These are phyloP conservation scores for Actenoides hombroni DNA, from an alignment of 2,113 vertebrate genomes.

Conservation along the genomic window DNA sequence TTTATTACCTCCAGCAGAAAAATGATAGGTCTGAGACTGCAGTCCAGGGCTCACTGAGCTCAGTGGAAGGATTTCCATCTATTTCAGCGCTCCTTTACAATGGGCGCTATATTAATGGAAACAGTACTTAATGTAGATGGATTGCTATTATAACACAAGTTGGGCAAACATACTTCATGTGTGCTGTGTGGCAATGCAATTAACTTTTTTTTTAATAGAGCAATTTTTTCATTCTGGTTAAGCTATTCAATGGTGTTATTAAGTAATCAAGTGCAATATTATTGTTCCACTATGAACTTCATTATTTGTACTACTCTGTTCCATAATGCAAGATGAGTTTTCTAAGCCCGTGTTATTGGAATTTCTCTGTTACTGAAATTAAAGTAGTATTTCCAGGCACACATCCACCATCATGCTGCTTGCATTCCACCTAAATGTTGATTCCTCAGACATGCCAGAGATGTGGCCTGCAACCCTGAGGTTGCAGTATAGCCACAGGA, in stretches of 20 bases:
- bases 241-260: background rate
- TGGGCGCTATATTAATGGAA: rapidly evolving
- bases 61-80: background rate
- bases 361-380: background rate
- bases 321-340: background rate
- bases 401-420: background rate
- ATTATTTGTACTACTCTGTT: background rate
- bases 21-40: background rate
- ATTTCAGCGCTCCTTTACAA: background rate
- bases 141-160: background rate
- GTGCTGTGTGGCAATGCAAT: background rate
- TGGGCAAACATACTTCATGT: background rate
- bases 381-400: background rate
- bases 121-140: background rate
- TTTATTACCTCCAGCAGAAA: background rate
- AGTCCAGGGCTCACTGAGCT: background rate
- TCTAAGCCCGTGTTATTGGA: background rate
- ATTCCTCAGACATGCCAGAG: background rate
- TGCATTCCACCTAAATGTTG: background rate
- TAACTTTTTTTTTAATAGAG: background rate
- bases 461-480: background rate
- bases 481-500: background rate
- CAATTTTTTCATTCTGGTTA: background rate
- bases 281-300: background rate
- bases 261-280: background rate